Base-by-base conservation (phyloP, 2,113 vertebrate species). In the Hypomesus transpacificus region DNA sequence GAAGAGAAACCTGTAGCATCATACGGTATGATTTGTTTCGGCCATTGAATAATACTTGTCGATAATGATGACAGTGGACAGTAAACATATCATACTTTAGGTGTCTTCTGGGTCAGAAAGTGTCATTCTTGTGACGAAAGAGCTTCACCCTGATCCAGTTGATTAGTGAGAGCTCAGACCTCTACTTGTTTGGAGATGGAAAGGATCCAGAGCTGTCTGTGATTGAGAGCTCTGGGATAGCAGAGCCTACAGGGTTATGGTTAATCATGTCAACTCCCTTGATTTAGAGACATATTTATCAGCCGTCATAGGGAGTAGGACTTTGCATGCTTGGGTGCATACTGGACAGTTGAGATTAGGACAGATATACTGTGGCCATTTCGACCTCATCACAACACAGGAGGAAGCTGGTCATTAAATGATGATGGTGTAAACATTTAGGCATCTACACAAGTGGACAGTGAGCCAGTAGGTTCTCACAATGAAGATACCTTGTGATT, bases 201-300 rank as follows among this genome's bases (percentile, higher is more conserved):
- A 46, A 54, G 68, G 51, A 54, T 20, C 22, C 51, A 22, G 53
- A 34, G 65, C 64, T 51, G 57, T 20, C 20, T 62, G 76, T 78
- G 81, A 84, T 75, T 82, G 78, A 81, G 71, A 17, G 51, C 70
- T 26, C 46, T 22, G 66, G 75, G 70, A 75, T 80, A 61, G 63
- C 16, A 57, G 26, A 20, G 70, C 67, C 39, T 67, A 71, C 75
- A 54, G 75, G 80, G 74, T 85, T 78, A 82, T 82, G 78, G 78
- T 82, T 84, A 87, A 87, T 82, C 80, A 57, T 79, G 74, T 79
- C 78, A 74, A 70, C 71, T 57, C 62, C 26, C 61, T 57, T 71
- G 75, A 79, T 60, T 64, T 60, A 71, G 78, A 69, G 78, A 69
- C 70, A 69, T 75, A 69, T 81, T 83, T 78, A 83, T 81, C 82